Percentiles rank a stretch among this genome's conserved stretches.
Conservation (phyloP, 2,797 vertebrate species). For the Oreortyx pictus region DNA sequence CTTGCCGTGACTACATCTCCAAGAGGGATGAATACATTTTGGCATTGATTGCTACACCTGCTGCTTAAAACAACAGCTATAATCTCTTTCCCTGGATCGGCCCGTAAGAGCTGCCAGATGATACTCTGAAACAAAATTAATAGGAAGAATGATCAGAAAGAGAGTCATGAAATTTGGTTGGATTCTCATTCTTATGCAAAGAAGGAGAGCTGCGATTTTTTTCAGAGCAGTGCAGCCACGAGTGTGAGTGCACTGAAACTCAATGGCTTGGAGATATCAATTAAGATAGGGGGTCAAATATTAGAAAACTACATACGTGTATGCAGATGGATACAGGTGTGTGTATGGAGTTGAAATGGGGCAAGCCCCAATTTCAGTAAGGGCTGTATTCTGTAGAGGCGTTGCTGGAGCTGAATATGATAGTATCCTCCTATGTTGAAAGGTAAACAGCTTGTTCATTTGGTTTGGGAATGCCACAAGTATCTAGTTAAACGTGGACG, state of each 20-base stretch:
- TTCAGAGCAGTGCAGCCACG: neutral
- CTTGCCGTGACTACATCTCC: neutral
- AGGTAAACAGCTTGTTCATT: neutral
- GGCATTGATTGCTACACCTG: neutral
- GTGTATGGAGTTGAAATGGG: neutral
- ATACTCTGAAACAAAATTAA: neutral
- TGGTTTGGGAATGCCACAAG: neutral
- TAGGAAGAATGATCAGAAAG: neutral
- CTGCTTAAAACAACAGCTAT: neutral
- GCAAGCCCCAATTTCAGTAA: neutral
- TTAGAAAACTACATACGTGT: fast-evolving
- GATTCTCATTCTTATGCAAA: neutral
- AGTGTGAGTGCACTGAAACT: neutral
- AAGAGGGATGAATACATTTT: neutral
- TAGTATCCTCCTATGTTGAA: neutral
- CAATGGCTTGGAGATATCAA: neutral
- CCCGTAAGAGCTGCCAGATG: neutral
- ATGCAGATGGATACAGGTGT: neutral
- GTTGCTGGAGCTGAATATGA: neutral
- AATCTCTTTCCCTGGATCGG: neutral
- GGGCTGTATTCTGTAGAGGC: neutral
- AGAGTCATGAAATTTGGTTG: neutral
- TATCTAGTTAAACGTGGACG: neutral
- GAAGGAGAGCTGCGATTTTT: neutral
- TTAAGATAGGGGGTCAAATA: neutral